Conservation (phyloP, 2,797 vertebrate species). For the Chanos chanos region DNA sequence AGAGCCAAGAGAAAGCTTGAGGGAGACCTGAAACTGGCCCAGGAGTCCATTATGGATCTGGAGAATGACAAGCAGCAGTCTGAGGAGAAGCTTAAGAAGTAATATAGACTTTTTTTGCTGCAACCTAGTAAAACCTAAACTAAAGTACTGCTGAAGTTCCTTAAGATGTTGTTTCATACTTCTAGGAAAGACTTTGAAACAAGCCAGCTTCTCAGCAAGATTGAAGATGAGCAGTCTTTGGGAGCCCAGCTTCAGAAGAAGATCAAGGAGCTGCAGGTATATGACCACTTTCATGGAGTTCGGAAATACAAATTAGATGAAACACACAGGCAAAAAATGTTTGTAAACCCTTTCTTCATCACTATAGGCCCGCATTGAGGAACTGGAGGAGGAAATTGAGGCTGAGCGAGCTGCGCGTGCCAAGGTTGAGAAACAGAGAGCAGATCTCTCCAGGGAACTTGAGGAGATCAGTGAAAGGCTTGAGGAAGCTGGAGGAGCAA, state of each 20-base stretch:
- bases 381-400: constrained; percentile 86
- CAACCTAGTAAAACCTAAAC: neutral
- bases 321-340: neutral
- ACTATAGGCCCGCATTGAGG: constrained; percentile 79
- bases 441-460: constrained; percentile 79
- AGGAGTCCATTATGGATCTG: constrained; percentile 79
- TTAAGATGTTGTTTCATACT: neutral
- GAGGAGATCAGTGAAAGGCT: constrained; percentile 86
- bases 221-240: constrained; percentile 81
- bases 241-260: constrained; percentile 85
- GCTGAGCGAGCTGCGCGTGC: constrained; percentile 73
- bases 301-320: too few relatives aligned
- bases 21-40: constrained; percentile 81
- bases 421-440: constrained; percentile 80
- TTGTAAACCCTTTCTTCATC: neutral
- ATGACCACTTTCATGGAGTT: neutral
- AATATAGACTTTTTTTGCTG: constrained; percentile 20
- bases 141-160: neutral
- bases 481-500: constrained; percentile 83
- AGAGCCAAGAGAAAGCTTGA: constrained; percentile 84
- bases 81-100: constrained; percentile 85
- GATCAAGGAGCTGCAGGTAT: constrained; percentile 87
- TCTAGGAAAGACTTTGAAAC: constrained; percentile 86
- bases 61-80: constrained; percentile 82
- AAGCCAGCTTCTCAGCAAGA: constrained; percentile 79